Conservation (phyloP, 2,797 vertebrate genomes). For the Coendou prehensilis region DNA sequence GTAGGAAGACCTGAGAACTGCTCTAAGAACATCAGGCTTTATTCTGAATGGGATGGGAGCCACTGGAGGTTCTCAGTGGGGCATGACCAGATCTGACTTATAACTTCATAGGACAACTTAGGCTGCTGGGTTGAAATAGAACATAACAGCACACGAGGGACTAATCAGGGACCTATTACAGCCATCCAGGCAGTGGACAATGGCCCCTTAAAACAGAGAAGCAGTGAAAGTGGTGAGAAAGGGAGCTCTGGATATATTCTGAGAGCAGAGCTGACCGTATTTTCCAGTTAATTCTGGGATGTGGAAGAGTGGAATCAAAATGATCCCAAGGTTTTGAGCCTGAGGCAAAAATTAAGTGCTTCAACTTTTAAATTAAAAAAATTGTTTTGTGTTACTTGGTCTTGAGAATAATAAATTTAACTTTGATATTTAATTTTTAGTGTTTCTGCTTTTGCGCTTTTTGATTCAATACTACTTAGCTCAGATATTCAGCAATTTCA, state of each 20-base stretch:
- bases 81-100: neutral
- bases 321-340: neutral
- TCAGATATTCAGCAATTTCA: neutral
- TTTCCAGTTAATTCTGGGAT: neutral
- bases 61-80: neutral
- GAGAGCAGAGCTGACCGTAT: neutral
- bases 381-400: neutral
- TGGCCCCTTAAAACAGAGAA: neutral
- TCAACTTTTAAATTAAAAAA: neutral
- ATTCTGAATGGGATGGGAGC: neutral
- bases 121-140: neutral
- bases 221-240: neutral
- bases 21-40: neutral
- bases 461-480: neutral
- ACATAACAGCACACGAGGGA: neutral
- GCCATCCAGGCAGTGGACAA: neutral
- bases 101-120: neutral
- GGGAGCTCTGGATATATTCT: neutral
- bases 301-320: neutral
- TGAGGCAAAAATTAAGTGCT: neutral
- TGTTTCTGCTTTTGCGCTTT: neutral
- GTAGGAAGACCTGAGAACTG: neutral
- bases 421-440: slow-evolving; percentile 8
- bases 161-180: neutral
- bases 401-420: neutral